Evolutionary conservation across 2,888 invertebrate genomes (phyloP).

Genomic region (Nematopogon swammerdamellus): DNA sequence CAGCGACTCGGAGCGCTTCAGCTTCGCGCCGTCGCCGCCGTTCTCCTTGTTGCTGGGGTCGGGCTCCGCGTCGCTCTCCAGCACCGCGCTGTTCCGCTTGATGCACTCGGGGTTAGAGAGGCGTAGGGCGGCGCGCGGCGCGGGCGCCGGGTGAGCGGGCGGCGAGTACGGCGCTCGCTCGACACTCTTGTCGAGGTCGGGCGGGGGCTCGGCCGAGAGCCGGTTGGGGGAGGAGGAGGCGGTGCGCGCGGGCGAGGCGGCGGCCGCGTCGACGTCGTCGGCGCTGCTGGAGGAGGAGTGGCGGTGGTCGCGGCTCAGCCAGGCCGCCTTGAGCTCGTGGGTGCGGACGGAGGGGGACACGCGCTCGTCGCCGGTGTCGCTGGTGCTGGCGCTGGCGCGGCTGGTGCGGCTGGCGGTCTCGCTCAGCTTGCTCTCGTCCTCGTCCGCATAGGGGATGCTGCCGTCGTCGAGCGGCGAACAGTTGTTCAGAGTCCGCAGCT

Average conservation of each 20-base stretch:
- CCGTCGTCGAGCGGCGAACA: constrained; percentile 63
- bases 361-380: constrained; percentile 17
- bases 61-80: constrained; percentile 14
- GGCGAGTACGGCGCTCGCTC: constrained; percentile 4
- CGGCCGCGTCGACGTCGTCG: constrained; percentile 25
- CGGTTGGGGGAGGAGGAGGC: constrained; percentile 33
- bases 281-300: constrained; percentile 32
- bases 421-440: constrained; percentile 55
- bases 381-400: constrained; percentile 29
- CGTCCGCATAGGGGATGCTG: constrained; percentile 70
- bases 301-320: constrained; percentile 40
- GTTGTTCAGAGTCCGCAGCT: constrained; percentile 70
- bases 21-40: constrained; percentile 21
- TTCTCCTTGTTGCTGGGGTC: constrained; percentile 9
- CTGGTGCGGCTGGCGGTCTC: constrained; percentile 18
- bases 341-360: constrained; percentile 24
- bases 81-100: constrained; percentile 25
- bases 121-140: constrained; percentile 8
- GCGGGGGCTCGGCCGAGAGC: constrained; percentile 20
- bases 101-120: constrained; percentile 18
- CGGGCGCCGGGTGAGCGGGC: neutral
- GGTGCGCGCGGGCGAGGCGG: constrained; percentile 35
- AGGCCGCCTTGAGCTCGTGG: constrained; percentile 41
- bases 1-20: constrained; percentile 61
- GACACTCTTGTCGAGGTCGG: constrained; percentile 38